phyloP scores from a whole-genome alignment of 2,113 vertebrate genomes.

The Datnioides undecimradiatus region DNA sequence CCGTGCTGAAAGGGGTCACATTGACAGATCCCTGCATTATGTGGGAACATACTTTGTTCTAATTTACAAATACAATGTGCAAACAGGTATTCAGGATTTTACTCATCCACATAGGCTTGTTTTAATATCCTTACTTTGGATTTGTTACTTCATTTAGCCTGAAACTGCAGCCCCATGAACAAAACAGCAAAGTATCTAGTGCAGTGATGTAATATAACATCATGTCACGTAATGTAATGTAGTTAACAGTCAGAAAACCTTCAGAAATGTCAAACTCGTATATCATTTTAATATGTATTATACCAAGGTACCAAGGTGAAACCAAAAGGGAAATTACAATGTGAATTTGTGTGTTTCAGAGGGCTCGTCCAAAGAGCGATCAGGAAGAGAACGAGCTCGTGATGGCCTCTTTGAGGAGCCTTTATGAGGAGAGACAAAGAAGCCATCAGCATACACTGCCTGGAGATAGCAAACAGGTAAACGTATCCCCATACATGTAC shows the following conservation, averaged over 20 bases:
- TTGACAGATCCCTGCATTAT: background rate
- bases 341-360: conserved; percentile 84
- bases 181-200: background rate
- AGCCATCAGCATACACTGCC: conserved; percentile 86
- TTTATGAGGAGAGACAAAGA: conserved; percentile 95
- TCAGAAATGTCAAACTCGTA: background rate
- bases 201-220: no score
- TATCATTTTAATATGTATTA: no score
- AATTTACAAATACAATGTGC: background rate
- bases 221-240: background rate
- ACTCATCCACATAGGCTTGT: background rate
- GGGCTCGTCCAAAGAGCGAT: conserved; percentile 90
- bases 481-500: background rate
- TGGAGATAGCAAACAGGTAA: conserved; percentile 89
- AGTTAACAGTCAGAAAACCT: background rate
- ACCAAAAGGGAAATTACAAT: no score
- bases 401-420: conserved; percentile 87
- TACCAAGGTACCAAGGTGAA: no score
- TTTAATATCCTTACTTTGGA: background rate
- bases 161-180: background rate
- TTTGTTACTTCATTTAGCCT: background rate
- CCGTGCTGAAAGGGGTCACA: background rate
- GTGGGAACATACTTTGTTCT: background rate
- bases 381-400: conserved; percentile 95
- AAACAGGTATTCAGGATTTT: background rate